Percentiles rank a stretch among this genome's conserved stretches.
These are phyloP conservation scores for Macrotrachela quadricornifera DNA, from an alignment of 1,140 invertebrate genomes.

Conservation along the genomic window DNA sequence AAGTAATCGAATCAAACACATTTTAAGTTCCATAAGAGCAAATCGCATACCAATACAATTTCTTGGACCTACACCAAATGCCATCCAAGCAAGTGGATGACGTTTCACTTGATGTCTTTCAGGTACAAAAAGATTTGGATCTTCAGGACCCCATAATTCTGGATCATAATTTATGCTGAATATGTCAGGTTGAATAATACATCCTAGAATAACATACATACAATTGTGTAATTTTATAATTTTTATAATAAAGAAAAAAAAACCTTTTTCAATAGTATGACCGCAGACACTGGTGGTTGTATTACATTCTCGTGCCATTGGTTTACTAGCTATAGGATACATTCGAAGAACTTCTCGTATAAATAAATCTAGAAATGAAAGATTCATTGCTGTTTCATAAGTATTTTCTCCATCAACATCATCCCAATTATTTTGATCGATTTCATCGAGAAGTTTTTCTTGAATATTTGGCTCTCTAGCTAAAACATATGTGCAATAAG, in stretches of 20 bases:
- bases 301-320: conserved; percentile 13
- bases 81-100: conserved; percentile 17
- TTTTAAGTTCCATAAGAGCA: conserved; percentile 21
- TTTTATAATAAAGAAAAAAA: conserved; percentile 16
- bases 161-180: conserved; percentile 22
- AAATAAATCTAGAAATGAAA: conserved; percentile 20
- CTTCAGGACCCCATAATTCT: conserved; percentile 18
- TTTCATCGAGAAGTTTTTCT: conserved; percentile 28
- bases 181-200: conserved; percentile 19
- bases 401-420: not conserved
- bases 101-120: conserved; percentile 12
- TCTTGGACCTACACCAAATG: conserved; percentile 26
- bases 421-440: conserved; percentile 8
- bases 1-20: conserved; percentile 12
- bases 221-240: conserved; percentile 15
- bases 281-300: conserved; percentile 15
- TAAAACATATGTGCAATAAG: conserved; percentile 31
- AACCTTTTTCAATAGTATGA: conserved; percentile 19
- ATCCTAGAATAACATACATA: conserved; percentile 19
- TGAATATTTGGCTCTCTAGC: conserved; percentile 31
- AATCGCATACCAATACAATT: conserved; percentile 27
- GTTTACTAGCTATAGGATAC: conserved; percentile 14
- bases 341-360: conserved; percentile 20
- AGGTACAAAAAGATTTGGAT: conserved; percentile 16
- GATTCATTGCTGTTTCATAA: conserved; percentile 13